Conservation (phyloP, 1,140 invertebrate species). For the Caenorhabditis tropicalis region DNA sequence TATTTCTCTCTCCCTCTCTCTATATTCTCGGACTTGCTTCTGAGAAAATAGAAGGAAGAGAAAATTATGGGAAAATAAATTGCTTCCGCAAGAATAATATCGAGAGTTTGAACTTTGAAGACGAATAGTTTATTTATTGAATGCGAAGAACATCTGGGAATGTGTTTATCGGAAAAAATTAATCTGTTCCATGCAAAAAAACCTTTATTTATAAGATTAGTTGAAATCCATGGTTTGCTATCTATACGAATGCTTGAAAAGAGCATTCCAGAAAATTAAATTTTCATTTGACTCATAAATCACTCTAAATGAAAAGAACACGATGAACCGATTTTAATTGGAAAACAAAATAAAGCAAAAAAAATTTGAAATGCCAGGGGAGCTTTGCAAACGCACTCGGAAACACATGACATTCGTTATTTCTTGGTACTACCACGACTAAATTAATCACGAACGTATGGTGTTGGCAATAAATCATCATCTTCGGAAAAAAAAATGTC, state of each 20-base stretch:
- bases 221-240: too few relatives aligned
- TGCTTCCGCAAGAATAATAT: neutral
- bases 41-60: neutral
- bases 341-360: neutral
- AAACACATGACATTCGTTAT: constrained; percentile 10
- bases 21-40: neutral
- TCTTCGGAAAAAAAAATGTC: neutral
- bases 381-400: neutral
- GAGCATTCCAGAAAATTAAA: too few relatives aligned
- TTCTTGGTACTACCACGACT: neutral
- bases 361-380: neutral
- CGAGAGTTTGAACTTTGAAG: neutral
- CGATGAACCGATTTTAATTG: neutral
- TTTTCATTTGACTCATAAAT: too few relatives aligned
- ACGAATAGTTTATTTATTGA: neutral
- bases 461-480: constrained; percentile 30
- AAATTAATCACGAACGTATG: constrained; percentile 28
- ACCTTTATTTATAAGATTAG: too few relatives aligned
- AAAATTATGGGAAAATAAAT: neutral
- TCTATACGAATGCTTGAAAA: too few relatives aligned
- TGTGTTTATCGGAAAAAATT: too few relatives aligned
- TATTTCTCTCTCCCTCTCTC: neutral
- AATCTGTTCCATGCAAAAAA: too few relatives aligned
- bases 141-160: neutral
- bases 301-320: neutral